Evolutionary conservation across 2,888 invertebrate species (phyloP), one percentile per base, ranked within the genome.

Genomic region (Xestia sexstrigata): DNA sequence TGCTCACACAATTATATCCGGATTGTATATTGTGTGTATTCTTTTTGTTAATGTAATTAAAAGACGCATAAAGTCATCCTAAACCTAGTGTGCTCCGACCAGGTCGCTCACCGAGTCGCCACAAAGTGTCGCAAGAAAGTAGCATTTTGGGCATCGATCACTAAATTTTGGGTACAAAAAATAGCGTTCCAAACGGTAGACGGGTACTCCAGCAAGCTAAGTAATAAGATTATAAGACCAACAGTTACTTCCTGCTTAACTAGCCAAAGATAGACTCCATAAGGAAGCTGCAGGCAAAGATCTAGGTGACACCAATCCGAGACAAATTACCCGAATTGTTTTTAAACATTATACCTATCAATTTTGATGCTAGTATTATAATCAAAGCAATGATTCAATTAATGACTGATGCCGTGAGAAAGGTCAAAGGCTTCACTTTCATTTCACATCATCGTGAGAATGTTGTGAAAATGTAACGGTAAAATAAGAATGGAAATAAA

Each of bases 341-440:
- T 23, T n/a, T 17, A 47, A 62, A 62, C 60, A 55, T 45, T 67
- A 52, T 42, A 42, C 23, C 26, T 9, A 45, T 62, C 4, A 75
- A 35, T 39, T 30, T 20, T 23, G n/a, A 74, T 30, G 66, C 35
- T 74, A 62, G 35, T 62, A 26, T n/a, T 49, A 63, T 45, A 63
- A 62, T 49, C 5, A 52, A 68, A 35, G 23, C 60, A 26, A 35
- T 20, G 52, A 45, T 39, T 39, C 45, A 65, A 23, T 35, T 55
- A 49, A n/a, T 74, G 17, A 6, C 62, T 39, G 47, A 65, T 30
- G 23, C 62, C 62, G 73, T 82, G 74, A 68, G 84, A 79, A 74
- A 84, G 66, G 58, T 63, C 67, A 2, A 30, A 3, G 26, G 39
- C 52, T 63, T 84, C 81, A 71, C 80, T 79, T 71, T 84, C 70